Evolutionary conservation across 2,113 vertebrate genomes (phyloP), one percentile per base, ranked within the genome.

Genomic region (Scytalopus superciliaris): DNA sequence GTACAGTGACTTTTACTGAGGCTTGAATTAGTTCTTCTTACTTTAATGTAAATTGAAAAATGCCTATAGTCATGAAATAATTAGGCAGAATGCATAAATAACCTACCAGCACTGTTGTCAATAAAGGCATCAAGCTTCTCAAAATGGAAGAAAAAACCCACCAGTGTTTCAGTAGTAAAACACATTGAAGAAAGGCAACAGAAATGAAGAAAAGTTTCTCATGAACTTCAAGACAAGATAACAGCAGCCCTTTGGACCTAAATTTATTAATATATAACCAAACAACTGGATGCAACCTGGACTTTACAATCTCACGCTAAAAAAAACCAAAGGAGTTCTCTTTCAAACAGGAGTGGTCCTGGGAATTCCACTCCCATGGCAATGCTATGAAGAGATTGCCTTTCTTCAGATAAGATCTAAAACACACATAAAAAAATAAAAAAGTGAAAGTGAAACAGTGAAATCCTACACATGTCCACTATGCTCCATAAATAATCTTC

Each of bases 191-290:
- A 77, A 87, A 59, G 2, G 12, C 14, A 77, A 76, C 7, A 35
- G 55, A 77, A 72, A 89, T 6, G 1, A 93, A 25, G 39, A 21
- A 67, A 86, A 55, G 28, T 49, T 77, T 82, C 40, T 40, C n/a
- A 64, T 75, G n/a, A 91, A 81, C 44, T 39, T 49, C 18, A 73
- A 77, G 75, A 78, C 9, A 33, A 70, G 14, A 47, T 53, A 42
- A 82, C 12, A 69, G 7, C 21, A 93, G 95, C 73, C 91, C 96
- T 97, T 94, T 87, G 81, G 78, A 92, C 88, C 17, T 24, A 57
- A 12, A 13, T 49, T 96, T 96, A 97, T 97, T 97, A 93, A 96
- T 97, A 70, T 92, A 57, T 84, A 93, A 97, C 39, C 27, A 89
- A 66, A 87, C 57, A 87, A 62, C 18, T 87, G 7, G 27, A 95